phyloP scores from a whole-genome alignment of 2,888 invertebrate genomes.

The Athripsodes cinereus region DNA sequence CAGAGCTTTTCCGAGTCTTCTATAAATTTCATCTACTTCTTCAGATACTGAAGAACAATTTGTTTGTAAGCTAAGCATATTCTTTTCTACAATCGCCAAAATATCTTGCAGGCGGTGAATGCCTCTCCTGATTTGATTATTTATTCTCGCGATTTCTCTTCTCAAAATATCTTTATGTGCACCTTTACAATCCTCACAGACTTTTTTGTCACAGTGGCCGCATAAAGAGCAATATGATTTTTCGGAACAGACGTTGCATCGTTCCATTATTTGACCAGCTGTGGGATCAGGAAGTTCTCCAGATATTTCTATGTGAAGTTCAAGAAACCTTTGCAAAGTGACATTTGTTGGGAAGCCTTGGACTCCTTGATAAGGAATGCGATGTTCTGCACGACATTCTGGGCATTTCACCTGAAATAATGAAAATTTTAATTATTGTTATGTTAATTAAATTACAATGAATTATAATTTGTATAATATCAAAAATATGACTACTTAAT shows the following conservation, averaged over 20 bases:
- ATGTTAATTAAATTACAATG: neutral
- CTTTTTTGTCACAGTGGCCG: conserved; percentile 95
- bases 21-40: conserved; percentile 90
- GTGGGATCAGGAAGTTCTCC: conserved; percentile 88
- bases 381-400: conserved; percentile 95
- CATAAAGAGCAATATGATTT: conserved; percentile 85
- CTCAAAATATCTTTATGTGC: conserved; percentile 94
- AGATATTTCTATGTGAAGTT: conserved; percentile 88
- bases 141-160: conserved; percentile 82
- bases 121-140: conserved; percentile 84
- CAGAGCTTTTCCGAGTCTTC: conserved; percentile 78
- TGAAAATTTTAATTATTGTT: neutral
- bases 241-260: conserved; percentile 90
- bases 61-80: conserved; percentile 78
- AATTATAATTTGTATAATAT: neutral
- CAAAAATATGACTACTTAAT: too few relatives aligned
- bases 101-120: conserved; percentile 86
- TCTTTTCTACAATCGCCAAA: conserved; percentile 77
- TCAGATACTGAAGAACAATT: conserved; percentile 87
- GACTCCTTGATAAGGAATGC: conserved; percentile 92
- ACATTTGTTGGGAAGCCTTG: conserved; percentile 95
- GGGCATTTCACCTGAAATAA: conserved; percentile 83
- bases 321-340: conserved; percentile 89
- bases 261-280: conserved; percentile 86
- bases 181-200: conserved; percentile 93